Base-by-base conservation (phyloP, 2,888 invertebrate genomes). In the Lepidochitona cinerea region DNA sequence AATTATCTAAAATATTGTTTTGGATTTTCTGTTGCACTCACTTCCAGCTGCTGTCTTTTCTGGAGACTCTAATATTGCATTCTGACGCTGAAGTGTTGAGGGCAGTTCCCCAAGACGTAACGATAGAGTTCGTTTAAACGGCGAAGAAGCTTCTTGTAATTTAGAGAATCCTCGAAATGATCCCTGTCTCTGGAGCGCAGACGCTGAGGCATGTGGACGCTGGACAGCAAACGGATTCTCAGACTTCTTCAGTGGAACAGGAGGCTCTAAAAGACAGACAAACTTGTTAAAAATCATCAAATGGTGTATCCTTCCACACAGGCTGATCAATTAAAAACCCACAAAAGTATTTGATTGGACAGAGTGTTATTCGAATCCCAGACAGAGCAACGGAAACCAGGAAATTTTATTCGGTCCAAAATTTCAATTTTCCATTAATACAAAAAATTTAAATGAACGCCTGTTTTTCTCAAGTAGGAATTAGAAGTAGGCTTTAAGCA, bases 41-140 rank as follows among this genome's bases (percentile, higher is more conserved):
- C 71, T 49, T 49, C 71, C 72, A 36, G 29, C 59, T 29, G 32
- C 35, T n/a, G 37, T 59, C 26, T 76, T 77, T 70, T 83, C 82
- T 33, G 87, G 84, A 29, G 87, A 85, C 66, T 83, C 81, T 41
- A 84, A 77, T 33, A 87, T 76, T 64, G 86, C 87, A 75, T 86
- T 88, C 84, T 92, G 91, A 83, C 98, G 94, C 92, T 97, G 97
- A 85, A 97, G 92, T 90, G 96, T 98, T 86, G 98, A 98, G 75
- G 98, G 98, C 91, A 98, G 93, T 92, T 98, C 98, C 90, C 95
- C 96, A 85, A 98, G 94, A 78, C 98, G 94, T 81, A 98, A 93
- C 77, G 98, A 98, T 93, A 98, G 95, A 91, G 98, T 97, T 64
- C 98, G 93, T 92, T 99, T 98, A 96, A 99, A 77, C 95, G 98